Base-by-base conservation (phyloP, 2,797 vertebrate genomes). In the Arnoldichthys spilopterus region DNA sequence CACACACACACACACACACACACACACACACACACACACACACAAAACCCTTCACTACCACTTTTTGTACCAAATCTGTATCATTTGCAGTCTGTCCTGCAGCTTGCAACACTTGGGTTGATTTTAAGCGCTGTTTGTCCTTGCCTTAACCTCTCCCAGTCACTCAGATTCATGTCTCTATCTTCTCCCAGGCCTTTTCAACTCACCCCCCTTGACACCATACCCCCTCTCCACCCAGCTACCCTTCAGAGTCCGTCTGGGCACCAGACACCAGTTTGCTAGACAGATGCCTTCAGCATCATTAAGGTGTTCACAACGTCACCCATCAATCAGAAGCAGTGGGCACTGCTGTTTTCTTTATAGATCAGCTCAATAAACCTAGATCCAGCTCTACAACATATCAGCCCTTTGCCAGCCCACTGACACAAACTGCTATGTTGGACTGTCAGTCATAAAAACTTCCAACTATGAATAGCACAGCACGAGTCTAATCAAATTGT, bases 201-300 rank as follows among this genome's bases (percentile, higher is more conserved):
- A 32, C 54, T 64, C 64, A 43, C 53, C 56, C 73, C 63, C 26
- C 30, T 30, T 40, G 56, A 40, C 66, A 34, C 56, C 26, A 18
- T 28, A 16, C 20, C 34, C 66, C 12, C 30, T 22, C 22, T 20
- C 34, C 64, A 34, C 34, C 43, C 59, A 6, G 30, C 28, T 61
- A 66, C 76, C 54, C 53, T 34, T 11, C 56, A 69, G 72, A 69
- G 61, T 64, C 71, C 26, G 69, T 83, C 85, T 80, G 80, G 80
- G 28, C 71, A 74, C 76, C 76, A 85, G 78, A 79, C 72, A 79
- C 72, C 74, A 79, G 71, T 73, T 76, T 73, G 61, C 68, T 68
- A 77, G 76, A 83, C 81, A 78, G 79, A 83, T 86, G 83, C 77
- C 83, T 77, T 74, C 40, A 84, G 72, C 78, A 79, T 84, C 76